Evolutionary conservation across 30 jellyfish, hydroid and myxozoan genomes (phyloP).

Genomic region (Chrysaora quinquecirrha): DNA sequence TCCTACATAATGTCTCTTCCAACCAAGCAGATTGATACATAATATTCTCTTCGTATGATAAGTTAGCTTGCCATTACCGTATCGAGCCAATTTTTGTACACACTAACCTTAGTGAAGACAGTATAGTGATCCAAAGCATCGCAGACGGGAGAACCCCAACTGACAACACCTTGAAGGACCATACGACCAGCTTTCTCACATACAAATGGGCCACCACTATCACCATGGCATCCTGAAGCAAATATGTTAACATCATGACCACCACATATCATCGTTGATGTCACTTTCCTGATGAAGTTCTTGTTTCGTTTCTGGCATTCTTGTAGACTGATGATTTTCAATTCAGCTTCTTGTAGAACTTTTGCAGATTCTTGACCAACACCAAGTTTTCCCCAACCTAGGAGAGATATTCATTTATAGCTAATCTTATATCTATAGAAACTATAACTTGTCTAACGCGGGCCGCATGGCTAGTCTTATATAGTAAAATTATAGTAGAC

Average conservation of each 20-base stretch:
- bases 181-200: conserved; percentile 74
- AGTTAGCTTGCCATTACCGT: conserved; percentile 2
- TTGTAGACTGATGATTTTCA: not conserved
- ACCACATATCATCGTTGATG: conserved; percentile 71
- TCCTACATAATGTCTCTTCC: too few species aligned
- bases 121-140: conserved; percentile 70
- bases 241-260: conserved; percentile 45
- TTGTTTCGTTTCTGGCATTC: conserved; percentile 36
- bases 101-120: conserved; percentile 67
- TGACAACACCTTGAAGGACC: conserved; percentile 80
- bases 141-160: conserved; percentile 87
- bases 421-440: too few species aligned
- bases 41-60: too few species aligned
- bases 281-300: not conserved
- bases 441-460: too few species aligned
- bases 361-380: conserved; percentile 19
- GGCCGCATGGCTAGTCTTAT: too few species aligned
- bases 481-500: too few species aligned
- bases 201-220: conserved; percentile 92
- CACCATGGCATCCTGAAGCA: conserved; percentile 93
- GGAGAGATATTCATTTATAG: too few species aligned
- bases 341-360: conserved; percentile 53
- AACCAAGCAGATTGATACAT: too few species aligned
- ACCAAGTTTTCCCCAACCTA: conserved; percentile 75
- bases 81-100: conserved; percentile 63